Conservation (phyloP, 2,797 vertebrate genomes). For the Alauda arvensis region DNA sequence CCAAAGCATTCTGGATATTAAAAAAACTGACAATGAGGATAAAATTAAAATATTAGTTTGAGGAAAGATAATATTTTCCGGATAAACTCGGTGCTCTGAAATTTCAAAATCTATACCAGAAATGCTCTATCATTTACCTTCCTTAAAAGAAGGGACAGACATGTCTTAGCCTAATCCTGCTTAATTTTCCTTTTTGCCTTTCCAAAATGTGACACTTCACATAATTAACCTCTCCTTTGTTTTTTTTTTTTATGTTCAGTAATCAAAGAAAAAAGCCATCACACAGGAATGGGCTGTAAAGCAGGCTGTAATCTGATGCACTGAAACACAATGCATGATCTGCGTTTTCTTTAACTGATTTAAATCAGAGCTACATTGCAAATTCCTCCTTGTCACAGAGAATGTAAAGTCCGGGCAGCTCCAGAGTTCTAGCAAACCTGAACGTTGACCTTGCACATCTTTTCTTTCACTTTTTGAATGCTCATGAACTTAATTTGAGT, state of each 20-base stretch:
- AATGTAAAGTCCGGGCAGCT: constrained; percentile 24
- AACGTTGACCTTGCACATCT: constrained; percentile 37
- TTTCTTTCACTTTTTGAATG: constrained; percentile 46
- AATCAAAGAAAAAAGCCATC: neutral
- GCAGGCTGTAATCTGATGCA: neutral
- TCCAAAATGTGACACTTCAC: neutral
- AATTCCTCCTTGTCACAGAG: constrained; percentile 16
- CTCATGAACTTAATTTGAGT: constrained; percentile 62
- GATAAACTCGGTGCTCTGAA: neutral
- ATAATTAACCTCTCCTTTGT: neutral
- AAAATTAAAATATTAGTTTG: neutral
- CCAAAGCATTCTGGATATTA: neutral
- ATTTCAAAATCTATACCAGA: neutral
- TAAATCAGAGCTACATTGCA: constrained; percentile 21
- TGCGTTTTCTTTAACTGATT: constrained; percentile 4
- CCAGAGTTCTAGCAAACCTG: constrained; percentile 33
- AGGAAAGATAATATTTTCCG: neutral
- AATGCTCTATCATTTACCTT: neutral
- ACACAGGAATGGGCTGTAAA: neutral
- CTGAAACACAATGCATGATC: neutral
- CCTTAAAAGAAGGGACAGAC: neutral
- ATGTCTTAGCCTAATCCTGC: neutral
- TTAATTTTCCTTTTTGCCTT: neutral
- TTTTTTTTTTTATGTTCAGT: neutral
- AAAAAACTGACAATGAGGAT: neutral